Conservation (phyloP, 23 tunicate genomes). For the Phallusia fumigata region DNA sequence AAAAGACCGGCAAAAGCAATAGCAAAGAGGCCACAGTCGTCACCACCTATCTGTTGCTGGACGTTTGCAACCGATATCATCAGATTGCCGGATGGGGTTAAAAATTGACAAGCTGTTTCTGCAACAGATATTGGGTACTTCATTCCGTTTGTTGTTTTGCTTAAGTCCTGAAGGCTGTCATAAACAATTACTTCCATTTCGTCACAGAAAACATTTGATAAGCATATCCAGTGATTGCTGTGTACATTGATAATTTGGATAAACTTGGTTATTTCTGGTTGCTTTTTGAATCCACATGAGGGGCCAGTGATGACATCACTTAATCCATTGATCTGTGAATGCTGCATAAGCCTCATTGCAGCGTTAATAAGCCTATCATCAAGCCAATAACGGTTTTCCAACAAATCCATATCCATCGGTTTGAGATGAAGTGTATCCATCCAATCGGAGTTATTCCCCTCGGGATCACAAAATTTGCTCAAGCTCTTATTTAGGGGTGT, state of each 20-base stretch:
- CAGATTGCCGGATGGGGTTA: neutral
- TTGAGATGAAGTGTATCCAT: neutral
- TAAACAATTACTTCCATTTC: neutral
- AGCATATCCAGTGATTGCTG: neutral
- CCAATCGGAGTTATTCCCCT: neutral
- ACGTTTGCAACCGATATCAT: conserved; percentile 1
- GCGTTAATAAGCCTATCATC: conserved; percentile 4
- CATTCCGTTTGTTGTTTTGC: neutral
- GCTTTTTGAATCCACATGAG: neutral
- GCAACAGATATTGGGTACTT: neutral
- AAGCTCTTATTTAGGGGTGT: neutral
- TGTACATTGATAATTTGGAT: neutral
- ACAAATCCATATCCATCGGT: neutral
- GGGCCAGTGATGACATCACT: neutral
- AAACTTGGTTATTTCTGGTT: neutral
- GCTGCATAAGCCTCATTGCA: conserved; percentile 1
- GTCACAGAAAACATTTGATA: neutral
- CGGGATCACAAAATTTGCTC: neutral
- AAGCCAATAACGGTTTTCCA: neutral
- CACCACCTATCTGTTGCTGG: conserved; percentile 5
- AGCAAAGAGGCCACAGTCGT: conserved; percentile 10
- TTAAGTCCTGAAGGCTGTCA: neutral
- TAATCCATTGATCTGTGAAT: neutral
- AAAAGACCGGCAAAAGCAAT: conserved; percentile 7
- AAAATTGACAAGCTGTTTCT: neutral